These are phyloP conservation scores for Clarias laeviceps DNA, from an alignment of 2,797 vertebrate genomes.

Conservation along the genomic window DNA sequence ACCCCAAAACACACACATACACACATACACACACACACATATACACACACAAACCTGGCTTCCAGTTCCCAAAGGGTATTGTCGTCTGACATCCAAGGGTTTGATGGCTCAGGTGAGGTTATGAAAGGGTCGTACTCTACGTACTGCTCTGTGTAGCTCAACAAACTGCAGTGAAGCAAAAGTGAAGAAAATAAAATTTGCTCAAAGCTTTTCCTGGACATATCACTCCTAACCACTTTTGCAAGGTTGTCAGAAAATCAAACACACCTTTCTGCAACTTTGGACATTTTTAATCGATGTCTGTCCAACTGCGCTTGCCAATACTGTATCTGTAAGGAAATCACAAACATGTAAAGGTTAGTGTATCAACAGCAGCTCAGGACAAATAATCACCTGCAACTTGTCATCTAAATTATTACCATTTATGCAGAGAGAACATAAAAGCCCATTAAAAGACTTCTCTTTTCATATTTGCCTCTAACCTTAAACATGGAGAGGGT, in stretches of 20 bases:
- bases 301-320: conserved; percentile 85
- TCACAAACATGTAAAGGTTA: neutral
- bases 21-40: neutral
- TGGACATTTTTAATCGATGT: conserved; percentile 90
- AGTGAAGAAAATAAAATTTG: neutral
- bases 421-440: neutral
- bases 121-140: conserved; percentile 85
- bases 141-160: conserved; percentile 84
- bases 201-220: neutral
- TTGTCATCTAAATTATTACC: neutral
- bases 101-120: conserved; percentile 80
- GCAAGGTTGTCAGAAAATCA: neutral
- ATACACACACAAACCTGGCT: conserved; percentile 70
- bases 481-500: conserved; percentile 17
- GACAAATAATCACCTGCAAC: neutral
- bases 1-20: neutral
- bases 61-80: conserved; percentile 84
- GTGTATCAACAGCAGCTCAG: neutral
- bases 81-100: conserved; percentile 86
- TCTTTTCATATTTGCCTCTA: neutral
- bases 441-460: neutral
- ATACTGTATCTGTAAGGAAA: conserved; percentile 80
- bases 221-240: neutral
- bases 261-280: conserved; percentile 86
- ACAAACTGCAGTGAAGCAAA: conserved; percentile 69